A percentile compares a stretch with the other conserved stretches of the same genome.
Evolutionary conservation across 2,113 vertebrate genomes (phyloP).

Genomic region (Scomber scombrus): DNA sequence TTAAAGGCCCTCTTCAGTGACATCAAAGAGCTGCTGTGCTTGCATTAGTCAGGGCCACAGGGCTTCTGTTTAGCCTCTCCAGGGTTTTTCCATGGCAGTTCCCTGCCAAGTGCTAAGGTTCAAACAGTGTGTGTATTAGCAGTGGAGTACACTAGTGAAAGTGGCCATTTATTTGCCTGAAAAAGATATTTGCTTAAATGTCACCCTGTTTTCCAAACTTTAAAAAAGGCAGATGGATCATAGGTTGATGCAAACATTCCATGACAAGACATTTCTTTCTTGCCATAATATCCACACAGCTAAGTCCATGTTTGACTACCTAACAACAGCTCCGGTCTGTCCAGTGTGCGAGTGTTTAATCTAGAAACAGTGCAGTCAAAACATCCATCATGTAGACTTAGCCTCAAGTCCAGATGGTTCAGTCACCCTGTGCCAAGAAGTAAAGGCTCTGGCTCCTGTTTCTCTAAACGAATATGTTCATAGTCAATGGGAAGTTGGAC

Average conservation of each 20-base stretch:
- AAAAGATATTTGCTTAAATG: slow-evolving; percentile 17
- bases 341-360: slow-evolving; percentile 61
- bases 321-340: slow-evolving; percentile 41
- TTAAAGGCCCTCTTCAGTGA: slow-evolving; percentile 38
- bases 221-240: background rate
- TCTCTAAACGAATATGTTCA: slow-evolving; percentile 64
- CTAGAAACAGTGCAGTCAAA: slow-evolving; percentile 71
- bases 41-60: slow-evolving; percentile 58
- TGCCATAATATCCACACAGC: background rate
- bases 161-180: slow-evolving; percentile 45
- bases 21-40: slow-evolving; percentile 63
- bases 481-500: slow-evolving; percentile 76
- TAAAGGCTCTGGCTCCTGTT: slow-evolving; percentile 70
- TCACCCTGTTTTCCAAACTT: slow-evolving; percentile 9
- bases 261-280: background rate
- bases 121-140: slow-evolving; percentile 54
- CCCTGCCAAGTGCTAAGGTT: slow-evolving; percentile 55
- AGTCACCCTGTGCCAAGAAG: slow-evolving; percentile 60
- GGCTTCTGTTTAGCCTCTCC: slow-evolving; percentile 68
- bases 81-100: slow-evolving; percentile 46
- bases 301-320: slow-evolving; percentile 49
- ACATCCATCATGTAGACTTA: slow-evolving; percentile 73
- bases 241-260: slow-evolving; percentile 23
- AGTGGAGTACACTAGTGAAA: slow-evolving; percentile 46
- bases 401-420: slow-evolving; percentile 78